These are phyloP conservation scores for Amyelois transitella DNA, from an alignment of 1,140 invertebrate genomes.

Conservation along the genomic window DNA sequence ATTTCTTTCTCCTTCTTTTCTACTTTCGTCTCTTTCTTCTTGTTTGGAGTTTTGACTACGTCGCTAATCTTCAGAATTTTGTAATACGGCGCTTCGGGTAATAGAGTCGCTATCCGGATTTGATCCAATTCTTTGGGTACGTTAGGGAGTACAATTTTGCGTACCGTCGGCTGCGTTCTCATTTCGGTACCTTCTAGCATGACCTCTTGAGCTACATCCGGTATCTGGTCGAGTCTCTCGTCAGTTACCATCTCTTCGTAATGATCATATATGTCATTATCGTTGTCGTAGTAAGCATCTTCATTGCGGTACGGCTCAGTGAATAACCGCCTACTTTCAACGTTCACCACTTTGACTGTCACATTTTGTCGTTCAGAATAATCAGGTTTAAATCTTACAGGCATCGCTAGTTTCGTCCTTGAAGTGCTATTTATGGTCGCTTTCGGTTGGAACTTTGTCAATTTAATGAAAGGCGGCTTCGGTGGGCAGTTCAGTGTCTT, in stretches of 20 bases:
- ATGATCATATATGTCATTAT: conserved; percentile 15
- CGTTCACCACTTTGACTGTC: conserved; percentile 29
- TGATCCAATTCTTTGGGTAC: conserved; percentile 26
- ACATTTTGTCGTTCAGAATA: conserved; percentile 17
- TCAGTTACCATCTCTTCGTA: conserved; percentile 3
- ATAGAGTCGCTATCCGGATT: conserved; percentile 40
- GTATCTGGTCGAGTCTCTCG: conserved; percentile 21
- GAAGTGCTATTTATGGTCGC: not conserved
- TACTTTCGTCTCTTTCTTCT: not conserved
- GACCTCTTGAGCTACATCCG: conserved; percentile 52
- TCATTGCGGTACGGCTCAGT: conserved; percentile 7
- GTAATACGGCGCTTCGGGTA: conserved; percentile 47
- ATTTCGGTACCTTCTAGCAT: conserved; percentile 36
- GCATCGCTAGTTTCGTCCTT: conserved; percentile 23
- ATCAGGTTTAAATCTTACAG: conserved; percentile 31
- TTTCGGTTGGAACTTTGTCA: conserved; percentile 29
- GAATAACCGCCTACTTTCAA: not conserved
- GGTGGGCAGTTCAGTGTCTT: conserved; percentile 9
- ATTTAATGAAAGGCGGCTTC: conserved; percentile 32
- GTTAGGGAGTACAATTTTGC: conserved; percentile 35
- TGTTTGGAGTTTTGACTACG: too few species aligned
- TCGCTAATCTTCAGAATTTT: conserved; percentile 51
- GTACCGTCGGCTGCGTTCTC: conserved; percentile 3
- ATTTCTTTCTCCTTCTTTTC: conserved; percentile 13
- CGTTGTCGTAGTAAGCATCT: conserved; percentile 7